phyloP scores from a whole-genome alignment of 1,140 invertebrate genomes.

The Solenopsis invicta region DNA sequence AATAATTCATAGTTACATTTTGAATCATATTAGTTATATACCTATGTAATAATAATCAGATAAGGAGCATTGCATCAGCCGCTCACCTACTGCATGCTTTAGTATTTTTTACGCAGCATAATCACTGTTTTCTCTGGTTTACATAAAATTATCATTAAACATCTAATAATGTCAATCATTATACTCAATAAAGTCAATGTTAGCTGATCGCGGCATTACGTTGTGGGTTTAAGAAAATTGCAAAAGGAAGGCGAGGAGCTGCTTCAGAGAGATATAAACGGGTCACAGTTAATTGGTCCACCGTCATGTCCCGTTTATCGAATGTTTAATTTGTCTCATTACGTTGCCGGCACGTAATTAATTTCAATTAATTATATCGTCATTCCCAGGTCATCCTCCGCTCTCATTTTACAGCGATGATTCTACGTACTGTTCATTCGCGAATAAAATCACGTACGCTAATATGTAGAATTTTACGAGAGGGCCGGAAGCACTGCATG shows the following conservation, averaged over 20 bases:
- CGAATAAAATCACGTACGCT: conserved; percentile 57
- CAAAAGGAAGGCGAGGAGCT: conserved; percentile 21
- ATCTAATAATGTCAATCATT: too few species aligned
- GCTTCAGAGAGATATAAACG: conserved; percentile 57
- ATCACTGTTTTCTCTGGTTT: too few species aligned
- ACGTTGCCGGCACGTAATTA: conserved; percentile 74
- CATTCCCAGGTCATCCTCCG: conserved; percentile 45
- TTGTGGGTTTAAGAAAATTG: conserved; percentile 54
- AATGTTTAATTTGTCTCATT: conserved; percentile 80
- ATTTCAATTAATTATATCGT: conserved; percentile 79
- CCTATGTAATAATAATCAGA: too few species aligned
- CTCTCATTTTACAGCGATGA: conserved; percentile 57
- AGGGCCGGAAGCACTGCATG: not conserved
- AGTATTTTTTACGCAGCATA: too few species aligned
- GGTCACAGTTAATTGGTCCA: conserved; percentile 73
- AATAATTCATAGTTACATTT: too few species aligned
- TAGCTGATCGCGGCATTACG: not conserved
- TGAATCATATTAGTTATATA: too few species aligned
- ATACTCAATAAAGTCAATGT: not conserved
- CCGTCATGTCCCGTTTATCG: conserved; percentile 73
- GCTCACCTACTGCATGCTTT: too few species aligned
- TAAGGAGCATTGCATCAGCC: too few species aligned
- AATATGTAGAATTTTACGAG: conserved; percentile 59
- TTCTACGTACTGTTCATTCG: conserved; percentile 41
- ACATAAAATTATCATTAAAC: too few species aligned